These are phyloP conservation scores for Hypolimnas misippus DNA, from an alignment of 2,888 invertebrate species.

Conservation along the genomic window DNA sequence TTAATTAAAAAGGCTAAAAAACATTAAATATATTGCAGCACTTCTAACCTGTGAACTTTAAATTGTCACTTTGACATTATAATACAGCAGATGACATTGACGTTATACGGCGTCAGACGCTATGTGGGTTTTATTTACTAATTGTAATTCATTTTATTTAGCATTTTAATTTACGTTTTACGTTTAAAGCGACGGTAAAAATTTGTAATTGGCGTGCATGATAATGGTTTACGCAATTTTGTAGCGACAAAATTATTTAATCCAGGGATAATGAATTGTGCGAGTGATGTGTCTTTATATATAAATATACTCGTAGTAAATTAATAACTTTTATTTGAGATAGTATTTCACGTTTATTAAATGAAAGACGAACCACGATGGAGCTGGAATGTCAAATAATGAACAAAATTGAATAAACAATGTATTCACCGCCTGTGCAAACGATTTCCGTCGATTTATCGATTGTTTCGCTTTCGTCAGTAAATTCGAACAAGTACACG, in stretches of 20 bases:
- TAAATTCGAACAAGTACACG: constrained; percentile 47
- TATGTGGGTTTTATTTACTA: not conserved
- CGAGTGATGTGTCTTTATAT: too few species aligned
- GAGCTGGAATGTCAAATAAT: constrained; percentile 21
- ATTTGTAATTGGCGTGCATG: too few species aligned
- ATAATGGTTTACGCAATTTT: too few species aligned
- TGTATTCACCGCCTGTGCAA: constrained; percentile 58
- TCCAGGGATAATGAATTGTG: too few species aligned
- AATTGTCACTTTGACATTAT: not conserved
- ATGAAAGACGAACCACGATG: not conserved
- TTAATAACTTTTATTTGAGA: not conserved
- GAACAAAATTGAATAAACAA: constrained; percentile 19
- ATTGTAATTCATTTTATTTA: not conserved
- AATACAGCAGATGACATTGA: not conserved
- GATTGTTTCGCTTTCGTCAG: constrained; percentile 54
- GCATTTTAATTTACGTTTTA: too few species aligned
- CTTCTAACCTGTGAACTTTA: too few species aligned
- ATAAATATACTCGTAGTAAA: too few species aligned
- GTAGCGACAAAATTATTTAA: too few species aligned
- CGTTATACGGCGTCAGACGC: too few species aligned
- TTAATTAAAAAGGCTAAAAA: too few species aligned
- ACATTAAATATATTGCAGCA: too few species aligned
- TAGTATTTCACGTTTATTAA: not conserved
- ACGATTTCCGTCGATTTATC: constrained; percentile 59
- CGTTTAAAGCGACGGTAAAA: too few species aligned